Evolutionary conservation across 2,888 invertebrate species (phyloP), one percentile per base, ranked within the genome.

Genomic region (Petrolisthes cinctipes): DNA sequence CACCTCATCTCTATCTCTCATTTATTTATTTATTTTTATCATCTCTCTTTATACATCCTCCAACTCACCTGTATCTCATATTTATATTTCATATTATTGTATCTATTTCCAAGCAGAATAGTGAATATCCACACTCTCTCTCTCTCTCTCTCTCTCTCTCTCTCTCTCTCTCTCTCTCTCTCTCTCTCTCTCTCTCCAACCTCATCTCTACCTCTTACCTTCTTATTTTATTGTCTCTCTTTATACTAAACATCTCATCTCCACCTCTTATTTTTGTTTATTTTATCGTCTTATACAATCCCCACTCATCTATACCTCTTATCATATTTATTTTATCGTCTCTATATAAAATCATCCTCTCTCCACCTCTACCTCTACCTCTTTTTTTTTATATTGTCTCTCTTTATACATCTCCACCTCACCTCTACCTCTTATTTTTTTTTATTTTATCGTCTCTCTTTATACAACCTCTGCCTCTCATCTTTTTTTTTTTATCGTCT

Each of bases 131-230:
- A 7, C 54, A 23, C 17, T 23, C 17, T 54, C 20, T n/a, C 57
- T 83, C 57, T 20, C 7, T 75, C 20, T 56, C 75, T 83, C 75
- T 23, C 56, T 20, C 9, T 17, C 9, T 23, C 56, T 23, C 23
- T 23, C 57, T 75, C 54, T 54, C 68, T 37, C 83, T 53, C 54
- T n/a, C 54, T 73, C 73, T 71, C 82, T 54, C 73, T 51, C 20
- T 71, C 82, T 20, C 9, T 51, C 9, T 51, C 68, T 23, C 56
- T 56, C 11, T 81, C 57, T 20, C 9, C 61, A 57, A 56, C 9
- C 7, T 81, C 20, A 20, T 17, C 23, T 61, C 51, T 9, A 4
- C 17, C 37, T 17, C 37, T 23, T 37, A 20, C 71, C 66, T n/a
- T 53, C 71, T 83, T 51, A 5, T 37, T 83, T 51, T n/a, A 53